A percentile compares a stretch with the other conserved stretches of the same genome.
Conservation (phyloP, 2,888 invertebrate genomes). For the Helicoverpa assulta region DNA sequence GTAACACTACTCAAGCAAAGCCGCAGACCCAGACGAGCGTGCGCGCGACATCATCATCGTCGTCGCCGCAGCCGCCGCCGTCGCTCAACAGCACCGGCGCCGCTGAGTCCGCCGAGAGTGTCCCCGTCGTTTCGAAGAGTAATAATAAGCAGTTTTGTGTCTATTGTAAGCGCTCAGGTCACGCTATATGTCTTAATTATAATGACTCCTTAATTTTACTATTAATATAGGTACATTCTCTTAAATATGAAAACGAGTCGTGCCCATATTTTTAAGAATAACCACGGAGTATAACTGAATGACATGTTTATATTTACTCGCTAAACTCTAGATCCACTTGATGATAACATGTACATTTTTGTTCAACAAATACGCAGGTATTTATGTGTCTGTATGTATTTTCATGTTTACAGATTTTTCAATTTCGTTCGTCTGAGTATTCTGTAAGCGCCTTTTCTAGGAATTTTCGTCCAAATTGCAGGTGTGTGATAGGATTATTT, state of each 20-base stretch:
- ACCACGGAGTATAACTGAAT: neutral
- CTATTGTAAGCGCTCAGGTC: no score
- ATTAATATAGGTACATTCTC: constrained; percentile 37
- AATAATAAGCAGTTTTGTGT: no score
- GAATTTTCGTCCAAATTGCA: constrained; percentile 30
- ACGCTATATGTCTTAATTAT: constrained; percentile 56
- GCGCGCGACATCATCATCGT: no score
- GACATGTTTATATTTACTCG: neutral
- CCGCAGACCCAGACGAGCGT: no score
- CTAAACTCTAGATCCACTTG: constrained; percentile 11
- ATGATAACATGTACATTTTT: constrained; percentile 12
- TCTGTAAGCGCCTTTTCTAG: constrained; percentile 30
- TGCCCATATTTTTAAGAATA: constrained; percentile 6
- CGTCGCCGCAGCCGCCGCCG: no score
- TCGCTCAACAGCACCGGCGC: no score
- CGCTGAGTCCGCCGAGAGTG: no score
- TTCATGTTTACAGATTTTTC: constrained; percentile 34
- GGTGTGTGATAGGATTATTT: constrained; percentile 25
- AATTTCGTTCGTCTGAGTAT: constrained; percentile 37
- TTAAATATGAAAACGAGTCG: constrained; percentile 19
- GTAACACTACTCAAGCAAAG: no score
- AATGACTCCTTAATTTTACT: constrained; percentile 41
- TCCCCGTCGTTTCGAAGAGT: no score
- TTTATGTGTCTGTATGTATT: neutral
- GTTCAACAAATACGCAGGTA: constrained; percentile 11